Conservation (phyloP, 1,140 invertebrate species). For the Aradophagus sp. region DNA sequence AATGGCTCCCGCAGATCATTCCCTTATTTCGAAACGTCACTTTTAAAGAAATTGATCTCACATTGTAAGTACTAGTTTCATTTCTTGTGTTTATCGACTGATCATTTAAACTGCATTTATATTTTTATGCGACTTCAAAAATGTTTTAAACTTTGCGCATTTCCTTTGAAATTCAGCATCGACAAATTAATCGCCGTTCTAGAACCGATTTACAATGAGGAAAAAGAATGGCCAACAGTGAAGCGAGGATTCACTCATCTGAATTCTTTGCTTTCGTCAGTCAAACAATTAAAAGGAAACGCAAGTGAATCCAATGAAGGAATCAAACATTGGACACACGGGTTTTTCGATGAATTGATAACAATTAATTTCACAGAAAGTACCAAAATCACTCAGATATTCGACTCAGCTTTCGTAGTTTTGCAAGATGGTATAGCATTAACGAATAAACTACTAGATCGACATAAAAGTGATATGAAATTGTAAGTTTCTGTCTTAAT, state of each 20-base stretch:
- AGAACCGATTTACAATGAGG: slow-evolving; percentile 59
- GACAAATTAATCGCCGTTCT: slow-evolving; percentile 59
- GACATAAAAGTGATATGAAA: slow-evolving; percentile 53
- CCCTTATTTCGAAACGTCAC: slow-evolving; percentile 61
- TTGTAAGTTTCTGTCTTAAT: slow-evolving; percentile 55
- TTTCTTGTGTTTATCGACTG: background rate
- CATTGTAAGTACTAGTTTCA: slow-evolving; percentile 61
- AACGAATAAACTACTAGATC: slow-evolving; percentile 58
- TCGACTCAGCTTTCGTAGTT: slow-evolving; percentile 58
- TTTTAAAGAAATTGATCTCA: slow-evolving; percentile 64
- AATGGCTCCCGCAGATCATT: slow-evolving; percentile 66
- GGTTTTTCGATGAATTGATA: slow-evolving; percentile 33
- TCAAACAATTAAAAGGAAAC: slow-evolving; percentile 54
- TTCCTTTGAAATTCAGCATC: no score
- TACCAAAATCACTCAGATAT: slow-evolving; percentile 55
- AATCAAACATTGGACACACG: slow-evolving; percentile 8
- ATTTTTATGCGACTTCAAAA: background rate
- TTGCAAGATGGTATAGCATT: slow-evolving; percentile 61
- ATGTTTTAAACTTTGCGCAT: slow-evolving; percentile 2
- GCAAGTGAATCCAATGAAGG: no score
- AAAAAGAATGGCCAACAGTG: slow-evolving; percentile 58
- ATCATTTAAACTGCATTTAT: no score
- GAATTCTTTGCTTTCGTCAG: slow-evolving; percentile 58
- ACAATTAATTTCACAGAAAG: slow-evolving; percentile 20
- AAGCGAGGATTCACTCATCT: slow-evolving; percentile 58